phyloP scores from a whole-genome alignment of 37 sponge, comb jelly and placozoan species.

The Chondrilla cf. caribensis region DNA sequence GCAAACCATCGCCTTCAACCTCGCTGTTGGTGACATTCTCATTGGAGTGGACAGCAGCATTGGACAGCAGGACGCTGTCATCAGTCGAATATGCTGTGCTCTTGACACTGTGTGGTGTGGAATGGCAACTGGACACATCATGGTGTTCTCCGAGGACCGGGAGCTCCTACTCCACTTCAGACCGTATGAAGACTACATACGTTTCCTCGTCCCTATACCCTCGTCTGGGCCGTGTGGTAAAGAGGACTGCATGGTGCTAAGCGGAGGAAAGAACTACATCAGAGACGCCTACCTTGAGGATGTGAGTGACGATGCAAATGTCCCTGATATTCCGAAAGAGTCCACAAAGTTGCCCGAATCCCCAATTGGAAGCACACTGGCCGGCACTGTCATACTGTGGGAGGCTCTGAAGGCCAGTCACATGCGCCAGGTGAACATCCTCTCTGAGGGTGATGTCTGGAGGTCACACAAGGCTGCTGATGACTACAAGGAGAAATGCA shows the following conservation, averaged over 20 bases:
- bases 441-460: slow-evolving; percentile 17
- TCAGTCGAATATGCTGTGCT: slow-evolving; percentile 66
- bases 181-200: slow-evolving; percentile 65
- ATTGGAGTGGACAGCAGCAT: neutral
- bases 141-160: slow-evolving; percentile 53
- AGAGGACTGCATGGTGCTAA: slow-evolving; percentile 61
- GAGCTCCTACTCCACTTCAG: slow-evolving; percentile 51
- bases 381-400: slow-evolving; percentile 19
- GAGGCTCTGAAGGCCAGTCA: slow-evolving; percentile 26
- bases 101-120: slow-evolving; percentile 87
- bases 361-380: neutral
- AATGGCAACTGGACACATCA: slow-evolving; percentile 80
- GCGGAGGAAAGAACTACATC: slow-evolving; percentile 57
- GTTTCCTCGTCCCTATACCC: slow-evolving; percentile 58
- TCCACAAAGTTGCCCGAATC: neutral
- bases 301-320: slow-evolving; percentile 5
- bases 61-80: slow-evolving; percentile 34
- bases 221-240: slow-evolving; percentile 48
- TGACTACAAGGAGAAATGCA: neutral
- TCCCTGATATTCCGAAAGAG: neutral
- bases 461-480: neutral
- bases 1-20: slow-evolving; percentile 38
- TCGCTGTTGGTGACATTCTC: slow-evolving; percentile 21
- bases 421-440: slow-evolving; percentile 47
- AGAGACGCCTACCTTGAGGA: neutral